Evolutionary conservation across 1,140 invertebrate species (phyloP).

Genomic region (Drosophila watanabei): DNA sequence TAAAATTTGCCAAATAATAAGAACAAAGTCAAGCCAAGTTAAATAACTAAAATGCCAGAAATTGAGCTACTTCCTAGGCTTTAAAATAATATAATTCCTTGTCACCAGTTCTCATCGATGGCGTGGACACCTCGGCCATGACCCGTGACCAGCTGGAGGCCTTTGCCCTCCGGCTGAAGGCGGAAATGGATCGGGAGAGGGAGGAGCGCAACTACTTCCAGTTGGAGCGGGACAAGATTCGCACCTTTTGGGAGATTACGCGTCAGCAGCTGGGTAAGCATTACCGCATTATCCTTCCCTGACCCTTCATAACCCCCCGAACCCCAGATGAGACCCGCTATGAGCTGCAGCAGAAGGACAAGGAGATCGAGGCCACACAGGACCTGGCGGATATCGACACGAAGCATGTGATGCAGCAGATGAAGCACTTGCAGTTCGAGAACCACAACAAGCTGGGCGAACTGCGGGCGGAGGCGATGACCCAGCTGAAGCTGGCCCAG

Average conservation of each 20-base stretch:
- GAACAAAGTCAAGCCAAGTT: not conserved
- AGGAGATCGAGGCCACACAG: constrained; percentile 94
- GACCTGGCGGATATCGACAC: constrained; percentile 95
- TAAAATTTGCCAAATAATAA: not conserved
- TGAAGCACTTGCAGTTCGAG: constrained; percentile 96
- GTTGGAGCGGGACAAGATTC: constrained; percentile 96
- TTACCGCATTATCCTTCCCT: not conserved
- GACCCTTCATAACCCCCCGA: not conserved
- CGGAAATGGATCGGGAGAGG: constrained; percentile 96
- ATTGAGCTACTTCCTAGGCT: not conserved
- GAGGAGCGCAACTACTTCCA: constrained; percentile 98
- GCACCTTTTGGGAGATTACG: constrained; percentile 96
- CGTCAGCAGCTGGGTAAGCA: constrained; percentile 71
- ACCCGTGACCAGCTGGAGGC: constrained; percentile 96
- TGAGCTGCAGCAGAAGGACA: constrained; percentile 91
- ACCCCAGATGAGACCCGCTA: constrained; percentile 68
- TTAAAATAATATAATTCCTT: not conserved
- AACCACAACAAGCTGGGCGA: constrained; percentile 90
- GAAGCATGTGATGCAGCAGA: constrained; percentile 96
- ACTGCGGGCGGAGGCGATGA: constrained; percentile 89
- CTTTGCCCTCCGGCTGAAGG: constrained; percentile 94
- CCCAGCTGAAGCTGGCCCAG: constrained; percentile 91
- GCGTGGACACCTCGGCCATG: constrained; percentile 96
- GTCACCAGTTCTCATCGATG: constrained; percentile 91
- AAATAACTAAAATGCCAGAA: not conserved